phyloP scores from a whole-genome alignment of 2,888 invertebrate genomes.

The Ceriagrion tenellum region DNA sequence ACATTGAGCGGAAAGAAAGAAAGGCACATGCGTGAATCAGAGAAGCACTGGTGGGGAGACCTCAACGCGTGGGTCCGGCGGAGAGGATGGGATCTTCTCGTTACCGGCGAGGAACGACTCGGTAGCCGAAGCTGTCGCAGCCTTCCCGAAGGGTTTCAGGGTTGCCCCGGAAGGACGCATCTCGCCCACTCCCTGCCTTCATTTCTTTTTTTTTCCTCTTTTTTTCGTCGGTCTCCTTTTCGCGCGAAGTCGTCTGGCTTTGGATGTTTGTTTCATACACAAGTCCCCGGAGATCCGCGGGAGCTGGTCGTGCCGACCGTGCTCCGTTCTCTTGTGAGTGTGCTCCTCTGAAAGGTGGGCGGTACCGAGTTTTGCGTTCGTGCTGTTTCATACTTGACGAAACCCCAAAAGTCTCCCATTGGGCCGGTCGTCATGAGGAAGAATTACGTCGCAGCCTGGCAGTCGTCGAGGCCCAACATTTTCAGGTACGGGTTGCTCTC shows the following conservation, averaged over 20 bases:
- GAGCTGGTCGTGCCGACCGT: not conserved
- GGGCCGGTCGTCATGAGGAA: not conserved
- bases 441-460: not conserved
- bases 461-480: slow-evolving; percentile 9
- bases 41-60: too few species aligned
- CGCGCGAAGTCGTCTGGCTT: not conserved
- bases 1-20: not conserved
- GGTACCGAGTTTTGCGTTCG: not conserved
- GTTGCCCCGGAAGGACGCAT: not conserved
- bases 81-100: too few species aligned
- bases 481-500: not conserved
- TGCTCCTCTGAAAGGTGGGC: not conserved
- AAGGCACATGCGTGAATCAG: not conserved
- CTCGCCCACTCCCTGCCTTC: too few species aligned
- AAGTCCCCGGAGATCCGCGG: not conserved
- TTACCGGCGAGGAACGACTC: not conserved
- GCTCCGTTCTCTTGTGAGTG: not conserved
- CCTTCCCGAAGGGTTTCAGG: too few species aligned
- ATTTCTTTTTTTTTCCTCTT: too few species aligned
- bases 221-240: too few species aligned
- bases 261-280: not conserved
- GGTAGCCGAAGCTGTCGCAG: not conserved
- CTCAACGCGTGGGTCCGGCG: too few species aligned
- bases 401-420: not conserved
- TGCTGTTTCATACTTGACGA: not conserved